Base-by-base conservation (phyloP, 2,113 vertebrate genomes). In the Gallinago paraguaiae region DNA sequence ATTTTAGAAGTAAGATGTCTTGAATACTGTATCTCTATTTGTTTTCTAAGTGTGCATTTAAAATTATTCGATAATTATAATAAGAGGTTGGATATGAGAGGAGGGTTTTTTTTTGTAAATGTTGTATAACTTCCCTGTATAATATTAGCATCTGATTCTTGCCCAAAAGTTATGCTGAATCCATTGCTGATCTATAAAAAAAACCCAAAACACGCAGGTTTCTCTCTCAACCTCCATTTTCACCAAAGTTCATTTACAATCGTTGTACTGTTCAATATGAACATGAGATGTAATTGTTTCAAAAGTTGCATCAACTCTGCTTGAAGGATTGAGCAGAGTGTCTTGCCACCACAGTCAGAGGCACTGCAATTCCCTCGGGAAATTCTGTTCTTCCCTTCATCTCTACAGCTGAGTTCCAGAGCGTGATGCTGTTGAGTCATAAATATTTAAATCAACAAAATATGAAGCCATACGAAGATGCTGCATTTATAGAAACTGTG, bases 121-220 rank as follows among this genome's bases (percentile, higher is more conserved):
- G 71, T 39, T 76, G 50, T 60, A 23, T 53, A 91, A 79, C 5
- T 48, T 6, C 5, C 22, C 6, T 74, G 94, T 83, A 86, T 79
- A 91, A 87, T 48, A 80, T 54, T 68, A 43, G 5, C 48, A 65
- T 56, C 35, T 80, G 39, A 60, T 85, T 10, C n/a, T 92, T 93
- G 45, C 11, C 33, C 64, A 86, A 90, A 90, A 69, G 11, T 61
- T 71, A 10, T 69, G 39, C 33, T 65, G 35, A 84, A n/a, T 68
- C 51, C 0, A 0, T 56, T 75, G 75, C 53, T 56, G 28, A 74
- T n/a, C 37, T 86, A 27, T 48, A 4, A 1, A n/a, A 1, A n/a
- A 51, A 17, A 2, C 0, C 5, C 28, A 54, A 54, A 48, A 33
- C 37, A 9, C 64, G 71, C 16, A 30, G 2, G 16, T 91, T 95